phyloP scores from a whole-genome alignment of 2,888 invertebrate species.

The Eilema depressum region DNA sequence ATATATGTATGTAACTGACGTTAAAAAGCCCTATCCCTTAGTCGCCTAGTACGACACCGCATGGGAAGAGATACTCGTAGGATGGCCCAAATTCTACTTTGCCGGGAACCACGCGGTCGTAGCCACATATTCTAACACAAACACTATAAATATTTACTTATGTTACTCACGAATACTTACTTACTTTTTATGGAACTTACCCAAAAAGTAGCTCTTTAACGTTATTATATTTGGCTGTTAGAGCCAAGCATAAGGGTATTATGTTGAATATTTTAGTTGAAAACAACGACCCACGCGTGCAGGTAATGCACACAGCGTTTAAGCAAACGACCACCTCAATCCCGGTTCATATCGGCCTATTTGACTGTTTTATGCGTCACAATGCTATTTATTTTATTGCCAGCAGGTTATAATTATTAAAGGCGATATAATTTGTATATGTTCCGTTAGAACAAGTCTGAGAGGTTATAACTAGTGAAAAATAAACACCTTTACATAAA shows the following conservation, averaged over 20 bases:
- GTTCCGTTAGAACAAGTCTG: neutral
- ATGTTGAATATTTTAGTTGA: constrained; percentile 50
- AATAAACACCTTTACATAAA: neutral
- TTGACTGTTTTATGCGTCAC: constrained; percentile 28
- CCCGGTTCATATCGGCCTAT: constrained; percentile 36
- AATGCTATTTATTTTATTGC: neutral
- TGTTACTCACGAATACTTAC: neutral
- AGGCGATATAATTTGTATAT: neutral
- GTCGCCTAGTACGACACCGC: too few species aligned
- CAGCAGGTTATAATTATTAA: neutral
- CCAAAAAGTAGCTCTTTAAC: neutral
- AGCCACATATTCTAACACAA: too few species aligned
- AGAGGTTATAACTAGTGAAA: neutral
- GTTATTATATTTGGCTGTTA: constrained; percentile 32
- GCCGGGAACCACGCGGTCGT: too few species aligned
- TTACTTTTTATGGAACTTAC: neutral
- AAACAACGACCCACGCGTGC: constrained; percentile 56
- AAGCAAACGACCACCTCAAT: constrained; percentile 69
- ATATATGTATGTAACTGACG: too few species aligned
- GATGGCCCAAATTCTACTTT: too few species aligned
- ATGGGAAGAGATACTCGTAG: too few species aligned
- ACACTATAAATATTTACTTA: neutral
- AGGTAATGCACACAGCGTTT: constrained; percentile 76
- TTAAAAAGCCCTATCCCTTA: too few species aligned
- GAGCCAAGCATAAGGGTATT: constrained; percentile 47